Percentiles rank a stretch among this genome's conserved stretches.
phyloP scores from a whole-genome alignment of 2,888 invertebrate genomes.

The Tachystola acroxantha region DNA sequence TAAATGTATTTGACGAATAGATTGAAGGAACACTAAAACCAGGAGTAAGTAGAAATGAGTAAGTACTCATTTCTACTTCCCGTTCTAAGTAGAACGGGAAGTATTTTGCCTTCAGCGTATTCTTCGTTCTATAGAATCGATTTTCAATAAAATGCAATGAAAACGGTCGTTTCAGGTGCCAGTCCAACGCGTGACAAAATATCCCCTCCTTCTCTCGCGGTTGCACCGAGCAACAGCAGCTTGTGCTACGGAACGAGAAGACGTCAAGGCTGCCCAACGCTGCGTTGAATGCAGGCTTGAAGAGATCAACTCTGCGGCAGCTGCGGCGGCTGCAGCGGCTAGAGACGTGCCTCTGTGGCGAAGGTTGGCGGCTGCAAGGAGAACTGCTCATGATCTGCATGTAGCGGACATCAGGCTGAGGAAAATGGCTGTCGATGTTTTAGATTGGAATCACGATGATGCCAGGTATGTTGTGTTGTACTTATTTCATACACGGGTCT shows the following conservation, averaged over 20 bases:
- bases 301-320: constrained; percentile 96
- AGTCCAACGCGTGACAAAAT: constrained; percentile 97
- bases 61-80: too few relatives aligned
- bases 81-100: too few relatives aligned
- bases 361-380: constrained; percentile 87
- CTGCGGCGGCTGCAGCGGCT: constrained; percentile 93
- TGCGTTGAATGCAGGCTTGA: constrained; percentile 95
- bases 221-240: constrained; percentile 93
- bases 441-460: constrained; percentile 97
- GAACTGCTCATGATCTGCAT: constrained; percentile 90
- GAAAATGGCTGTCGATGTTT: constrained; percentile 94
- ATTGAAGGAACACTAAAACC: too few relatives aligned
- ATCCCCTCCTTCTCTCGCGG: constrained; percentile 93
- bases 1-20: too few relatives aligned
- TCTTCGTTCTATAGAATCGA: too few relatives aligned
- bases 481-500: too few relatives aligned
- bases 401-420: constrained; percentile 93
- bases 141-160: too few relatives aligned
- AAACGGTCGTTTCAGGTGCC: constrained; percentile 90
- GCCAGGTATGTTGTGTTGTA: constrained; percentile 68
- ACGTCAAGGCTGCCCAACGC: constrained; percentile 91
- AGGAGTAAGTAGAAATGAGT: too few relatives aligned
- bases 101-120: too few relatives aligned
- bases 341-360: constrained; percentile 93
- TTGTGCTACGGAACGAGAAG: constrained; percentile 89